These are phyloP conservation scores for Cyprinus carpio DNA, from an alignment of 2,113 vertebrate genomes.

Conservation along the genomic window DNA sequence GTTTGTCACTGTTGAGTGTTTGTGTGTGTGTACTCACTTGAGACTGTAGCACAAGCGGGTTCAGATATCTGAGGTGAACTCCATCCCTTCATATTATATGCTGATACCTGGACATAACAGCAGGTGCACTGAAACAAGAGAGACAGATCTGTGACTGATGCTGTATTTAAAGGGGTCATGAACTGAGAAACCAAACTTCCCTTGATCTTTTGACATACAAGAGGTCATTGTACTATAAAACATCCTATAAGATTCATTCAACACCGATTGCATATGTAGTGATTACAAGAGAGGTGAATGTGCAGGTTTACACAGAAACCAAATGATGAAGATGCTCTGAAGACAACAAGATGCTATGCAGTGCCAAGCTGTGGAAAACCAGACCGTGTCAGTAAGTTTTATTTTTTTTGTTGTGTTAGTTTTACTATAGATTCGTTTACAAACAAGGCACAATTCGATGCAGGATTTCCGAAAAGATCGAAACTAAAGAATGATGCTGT, in stretches of 20 bases:
- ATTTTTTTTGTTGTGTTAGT: too few relatives aligned
- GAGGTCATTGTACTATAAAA: background rate
- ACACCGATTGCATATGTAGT: background rate
- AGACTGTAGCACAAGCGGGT: conserved; percentile 82
- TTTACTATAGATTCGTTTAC: too few relatives aligned
- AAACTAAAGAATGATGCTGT: too few relatives aligned
- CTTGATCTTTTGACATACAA: background rate
- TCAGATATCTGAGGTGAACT: conserved; percentile 75
- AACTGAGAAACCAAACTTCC: background rate
- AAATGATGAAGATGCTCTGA: too few relatives aligned
- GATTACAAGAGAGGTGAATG: too few relatives aligned
- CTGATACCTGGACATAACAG: conserved; percentile 85
- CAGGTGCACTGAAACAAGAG: conserved; percentile 72
- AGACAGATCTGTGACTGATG: conserved; percentile 18
- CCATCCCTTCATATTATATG: conserved; percentile 96
- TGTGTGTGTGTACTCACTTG: conserved; percentile 78
- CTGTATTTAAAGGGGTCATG: background rate
- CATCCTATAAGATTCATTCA: background rate
- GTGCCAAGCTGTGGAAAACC: too few relatives aligned
- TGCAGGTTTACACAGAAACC: too few relatives aligned
- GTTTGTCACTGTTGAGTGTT: background rate
- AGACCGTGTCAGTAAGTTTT: too few relatives aligned
- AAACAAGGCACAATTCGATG: too few relatives aligned
- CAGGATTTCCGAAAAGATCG: too few relatives aligned
- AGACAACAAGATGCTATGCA: too few relatives aligned